These are phyloP conservation scores for Halcyon malimbica DNA, from an alignment of 2,113 vertebrate species.

Conservation along the genomic window DNA sequence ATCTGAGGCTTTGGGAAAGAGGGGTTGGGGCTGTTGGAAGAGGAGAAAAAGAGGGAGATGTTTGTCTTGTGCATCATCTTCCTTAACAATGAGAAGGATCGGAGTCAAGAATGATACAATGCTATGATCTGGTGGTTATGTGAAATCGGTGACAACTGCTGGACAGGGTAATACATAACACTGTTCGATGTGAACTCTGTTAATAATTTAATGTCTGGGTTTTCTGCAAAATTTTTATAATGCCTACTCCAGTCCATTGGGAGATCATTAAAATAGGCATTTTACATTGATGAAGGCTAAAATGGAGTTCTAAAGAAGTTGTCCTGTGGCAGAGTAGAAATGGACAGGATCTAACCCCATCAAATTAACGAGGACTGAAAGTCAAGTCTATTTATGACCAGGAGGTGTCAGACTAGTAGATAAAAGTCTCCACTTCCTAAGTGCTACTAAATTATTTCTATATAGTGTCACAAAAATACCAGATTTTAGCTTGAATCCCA, in stretches of 20 bases:
- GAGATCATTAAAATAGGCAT: not conserved
- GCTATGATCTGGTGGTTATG: not conserved
- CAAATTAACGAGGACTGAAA: not conserved
- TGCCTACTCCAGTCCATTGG: not conserved
- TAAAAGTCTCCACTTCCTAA: not conserved
- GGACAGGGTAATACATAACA: not conserved
- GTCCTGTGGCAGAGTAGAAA: not conserved
- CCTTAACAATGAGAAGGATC: not conserved
- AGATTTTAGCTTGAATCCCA: not conserved
- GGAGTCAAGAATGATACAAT: not conserved
- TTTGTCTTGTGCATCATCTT: not conserved
- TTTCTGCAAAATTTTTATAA: constrained; percentile 6
- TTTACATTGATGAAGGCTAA: constrained; percentile 15
- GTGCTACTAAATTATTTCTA: constrained; percentile 3
- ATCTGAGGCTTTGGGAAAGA: not conserved
- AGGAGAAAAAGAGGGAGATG: not conserved
- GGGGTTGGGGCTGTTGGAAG: not conserved
- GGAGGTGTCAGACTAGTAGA: constrained; percentile 13
- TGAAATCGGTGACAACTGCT: not conserved
- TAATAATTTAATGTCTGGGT: not conserved
- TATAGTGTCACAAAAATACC: not conserved
- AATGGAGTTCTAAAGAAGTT: not conserved
- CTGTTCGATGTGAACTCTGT: not conserved
- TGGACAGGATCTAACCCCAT: not conserved
- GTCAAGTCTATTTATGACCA: constrained; percentile 14